Evolutionary conservation across 2,888 invertebrate species (phyloP).

Genomic region (Troides helena): DNA sequence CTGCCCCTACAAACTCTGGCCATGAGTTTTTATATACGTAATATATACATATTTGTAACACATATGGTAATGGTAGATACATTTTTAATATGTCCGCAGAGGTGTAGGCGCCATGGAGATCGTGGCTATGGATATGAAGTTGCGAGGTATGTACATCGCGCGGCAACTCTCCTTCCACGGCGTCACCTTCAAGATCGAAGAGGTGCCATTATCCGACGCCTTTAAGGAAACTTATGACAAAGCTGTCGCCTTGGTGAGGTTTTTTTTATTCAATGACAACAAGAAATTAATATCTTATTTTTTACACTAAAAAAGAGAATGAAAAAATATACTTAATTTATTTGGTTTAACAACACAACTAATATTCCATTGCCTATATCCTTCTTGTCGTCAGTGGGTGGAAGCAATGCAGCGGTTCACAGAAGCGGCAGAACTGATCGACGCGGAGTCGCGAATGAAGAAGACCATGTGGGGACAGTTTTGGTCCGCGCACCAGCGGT

Average conservation of each 20-base stretch:
- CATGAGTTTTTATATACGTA: too few relatives aligned
- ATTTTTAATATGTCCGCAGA: conserved; percentile 57
- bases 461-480: conserved; percentile 99
- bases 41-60: too few relatives aligned
- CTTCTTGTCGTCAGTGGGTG: conserved; percentile 86
- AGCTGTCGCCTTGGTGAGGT: conserved; percentile 90
- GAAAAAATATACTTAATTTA: too few relatives aligned
- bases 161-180: conserved; percentile 99
- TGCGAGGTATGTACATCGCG: conserved; percentile 99
- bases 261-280: neutral
- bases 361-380: neutral
- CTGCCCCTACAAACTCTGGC: too few relatives aligned
- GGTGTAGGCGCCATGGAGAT: conserved; percentile 99
- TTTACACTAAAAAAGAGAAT: too few relatives aligned
- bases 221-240: conserved; percentile 96
- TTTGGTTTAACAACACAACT: too few relatives aligned
- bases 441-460: conserved; percentile 95
- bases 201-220: conserved; percentile 92
- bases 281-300: too few relatives aligned
- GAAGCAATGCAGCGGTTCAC: conserved; percentile 98
- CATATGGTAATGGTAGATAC: neutral
- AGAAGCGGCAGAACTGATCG: conserved; percentile 95
- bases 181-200: conserved; percentile 97
- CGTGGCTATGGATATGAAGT: conserved; percentile 99
- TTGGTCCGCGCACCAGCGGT: conserved; percentile 99